phyloP scores from a whole-genome alignment of 2,797 vertebrate species.

The Rhynchonycteris naso region DNA sequence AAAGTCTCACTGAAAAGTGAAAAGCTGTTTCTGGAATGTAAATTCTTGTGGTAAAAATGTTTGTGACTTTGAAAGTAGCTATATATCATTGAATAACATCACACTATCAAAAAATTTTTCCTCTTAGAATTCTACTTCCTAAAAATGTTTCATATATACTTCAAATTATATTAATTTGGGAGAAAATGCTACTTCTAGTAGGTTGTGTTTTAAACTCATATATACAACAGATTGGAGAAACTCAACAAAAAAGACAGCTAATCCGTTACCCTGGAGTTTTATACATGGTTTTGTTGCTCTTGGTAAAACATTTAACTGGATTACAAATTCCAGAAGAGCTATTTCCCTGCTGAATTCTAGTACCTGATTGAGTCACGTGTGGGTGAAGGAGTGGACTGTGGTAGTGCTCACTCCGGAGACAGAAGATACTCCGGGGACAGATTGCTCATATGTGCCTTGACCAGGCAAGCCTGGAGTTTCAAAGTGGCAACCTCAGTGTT shows the following conservation, averaged over 20 bases:
- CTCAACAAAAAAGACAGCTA: background rate
- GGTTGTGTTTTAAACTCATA: background rate
- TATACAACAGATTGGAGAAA: slow-evolving; percentile 2
- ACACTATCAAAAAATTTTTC: background rate
- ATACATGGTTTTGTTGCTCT: background rate
- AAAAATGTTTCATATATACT: slow-evolving; percentile 10
- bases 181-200: background rate
- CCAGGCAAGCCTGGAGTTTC: no score
- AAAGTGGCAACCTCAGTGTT: no score
- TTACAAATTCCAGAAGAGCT: background rate
- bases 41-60: background rate
- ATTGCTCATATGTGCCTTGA: background rate
- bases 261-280: background rate
- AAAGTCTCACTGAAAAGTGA: slow-evolving; percentile 14
- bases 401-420: background rate
- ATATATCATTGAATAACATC: background rate
- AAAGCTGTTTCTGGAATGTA: background rate
- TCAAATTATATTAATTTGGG: background rate
- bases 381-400: background rate
- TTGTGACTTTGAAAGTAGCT: background rate
- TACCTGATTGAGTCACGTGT: background rate
- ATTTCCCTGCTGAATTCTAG: background rate
- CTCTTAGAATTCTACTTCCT: background rate
- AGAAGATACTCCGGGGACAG: background rate
- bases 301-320: background rate